These are phyloP conservation scores for Sinocyclocheilus grahami DNA, from an alignment of 2,113 vertebrate genomes.

Conservation along the genomic window DNA sequence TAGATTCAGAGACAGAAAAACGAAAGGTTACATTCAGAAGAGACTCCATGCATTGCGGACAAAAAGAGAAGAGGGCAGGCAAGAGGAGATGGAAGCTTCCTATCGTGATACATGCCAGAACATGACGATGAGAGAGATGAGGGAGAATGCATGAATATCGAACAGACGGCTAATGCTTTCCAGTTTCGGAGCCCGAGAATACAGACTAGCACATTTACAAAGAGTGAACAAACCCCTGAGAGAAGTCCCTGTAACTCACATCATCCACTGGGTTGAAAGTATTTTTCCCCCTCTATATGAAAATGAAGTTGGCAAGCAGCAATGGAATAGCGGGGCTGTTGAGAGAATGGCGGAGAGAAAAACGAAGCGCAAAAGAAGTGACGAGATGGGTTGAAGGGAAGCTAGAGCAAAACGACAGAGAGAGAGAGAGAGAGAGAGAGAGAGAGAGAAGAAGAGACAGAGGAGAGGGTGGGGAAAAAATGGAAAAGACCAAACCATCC, in stretches of 20 bases:
- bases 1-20: slow-evolving; percentile 55
- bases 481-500: slow-evolving; percentile 77
- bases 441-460: slow-evolving; percentile 21
- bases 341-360: slow-evolving; percentile 43
- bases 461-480: slow-evolving; percentile 49
- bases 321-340: slow-evolving; percentile 40
- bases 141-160: slow-evolving; percentile 50
- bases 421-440: slow-evolving; percentile 46
- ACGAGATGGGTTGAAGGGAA: slow-evolving; percentile 25
- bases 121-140: slow-evolving; percentile 47
- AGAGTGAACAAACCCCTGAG: slow-evolving; percentile 53
- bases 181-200: slow-evolving; percentile 44
- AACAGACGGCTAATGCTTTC: slow-evolving; percentile 51
- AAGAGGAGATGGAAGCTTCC: slow-evolving; percentile 40
- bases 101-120: slow-evolving; percentile 51
- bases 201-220: slow-evolving; percentile 50
- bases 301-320: slow-evolving; percentile 51
- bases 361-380: slow-evolving; percentile 40
- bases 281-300: slow-evolving; percentile 42
- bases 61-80: slow-evolving; percentile 43
- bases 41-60: slow-evolving; percentile 54
- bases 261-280: slow-evolving; percentile 51
- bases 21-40: slow-evolving; percentile 51
- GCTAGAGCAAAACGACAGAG: slow-evolving; percentile 5
- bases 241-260: slow-evolving; percentile 50